Conservation (phyloP, 2,888 invertebrate genomes). For the Aspidiotus destructor region DNA sequence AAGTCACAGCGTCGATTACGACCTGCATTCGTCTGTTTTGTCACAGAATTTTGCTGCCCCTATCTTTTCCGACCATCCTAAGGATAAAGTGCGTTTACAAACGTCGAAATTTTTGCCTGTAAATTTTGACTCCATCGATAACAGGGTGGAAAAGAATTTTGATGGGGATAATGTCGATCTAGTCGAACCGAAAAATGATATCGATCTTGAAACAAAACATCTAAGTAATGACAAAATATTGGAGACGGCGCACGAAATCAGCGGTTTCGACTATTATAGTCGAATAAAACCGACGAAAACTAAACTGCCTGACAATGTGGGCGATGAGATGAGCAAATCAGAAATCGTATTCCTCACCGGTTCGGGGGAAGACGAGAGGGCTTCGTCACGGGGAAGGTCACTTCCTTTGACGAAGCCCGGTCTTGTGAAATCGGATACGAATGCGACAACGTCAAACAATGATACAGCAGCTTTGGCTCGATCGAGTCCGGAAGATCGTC, state of each 20-base stretch:
- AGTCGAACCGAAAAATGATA: constrained; percentile 23
- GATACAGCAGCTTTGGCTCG: constrained; percentile 12
- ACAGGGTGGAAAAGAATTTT: constrained; percentile 2
- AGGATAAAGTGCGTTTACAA: not conserved
- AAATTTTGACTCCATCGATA: not conserved
- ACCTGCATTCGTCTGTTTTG: constrained; percentile 5
- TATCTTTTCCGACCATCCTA: not conserved
- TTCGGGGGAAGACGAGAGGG: constrained; percentile 68
- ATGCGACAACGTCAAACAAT: constrained; percentile 12
- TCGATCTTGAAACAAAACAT: constrained; percentile 26
- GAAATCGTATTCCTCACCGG: constrained; percentile 16
- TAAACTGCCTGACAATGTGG: constrained; percentile 1
- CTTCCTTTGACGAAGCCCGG: constrained; percentile 59
- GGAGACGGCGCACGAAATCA: constrained; percentile 18
- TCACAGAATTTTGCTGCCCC: constrained; percentile 4
- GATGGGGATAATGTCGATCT: constrained; percentile 11
- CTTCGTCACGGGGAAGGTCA: constrained; percentile 57
- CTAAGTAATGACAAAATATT: constrained; percentile 25
- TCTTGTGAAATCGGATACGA: constrained; percentile 32
- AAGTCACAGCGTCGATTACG: not conserved
- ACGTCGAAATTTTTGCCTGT: not conserved
- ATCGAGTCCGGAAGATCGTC: constrained; percentile 35
- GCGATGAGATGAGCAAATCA: constrained; percentile 20
- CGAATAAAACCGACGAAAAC: constrained; percentile 30
- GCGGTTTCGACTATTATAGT: constrained; percentile 25